These are phyloP conservation scores for Ecdyonurus torrentis DNA, from an alignment of 2,888 invertebrate genomes.

Conservation along the genomic window DNA sequence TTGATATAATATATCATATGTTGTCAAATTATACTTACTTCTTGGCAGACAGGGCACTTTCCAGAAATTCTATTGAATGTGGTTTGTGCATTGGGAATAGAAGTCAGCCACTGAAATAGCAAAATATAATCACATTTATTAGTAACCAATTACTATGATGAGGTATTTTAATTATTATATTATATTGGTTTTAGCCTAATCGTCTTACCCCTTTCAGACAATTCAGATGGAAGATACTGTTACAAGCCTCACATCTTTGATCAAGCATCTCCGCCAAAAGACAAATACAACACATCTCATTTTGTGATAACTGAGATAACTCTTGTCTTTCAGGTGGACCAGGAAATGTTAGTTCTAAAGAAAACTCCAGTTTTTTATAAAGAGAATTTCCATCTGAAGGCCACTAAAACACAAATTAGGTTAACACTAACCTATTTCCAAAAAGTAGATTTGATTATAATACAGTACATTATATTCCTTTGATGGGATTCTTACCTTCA, in stretches of 20 bases:
- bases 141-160: too few relatives aligned
- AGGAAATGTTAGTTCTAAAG: neutral
- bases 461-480: too few relatives aligned
- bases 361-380: neutral
- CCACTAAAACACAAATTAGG: too few relatives aligned
- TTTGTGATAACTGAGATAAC: neutral
- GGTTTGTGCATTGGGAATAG: neutral
- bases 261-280: neutral
- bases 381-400: neutral
- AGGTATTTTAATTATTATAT: too few relatives aligned
- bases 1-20: too few relatives aligned
- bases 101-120: neutral
- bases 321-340: neutral
- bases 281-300: neutral
- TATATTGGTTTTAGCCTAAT: too few relatives aligned
- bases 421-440: neutral
- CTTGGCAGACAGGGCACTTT: neutral
- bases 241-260: neutral
- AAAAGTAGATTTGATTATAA: too few relatives aligned
- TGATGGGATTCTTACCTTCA: slow-evolving; percentile 16
- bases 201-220: neutral
- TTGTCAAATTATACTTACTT: too few relatives aligned
- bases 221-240: neutral
- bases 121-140: too few relatives aligned
- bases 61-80: neutral